Base-by-base conservation (phyloP, 2,113 vertebrate species). In the Psittacus erithacus region DNA sequence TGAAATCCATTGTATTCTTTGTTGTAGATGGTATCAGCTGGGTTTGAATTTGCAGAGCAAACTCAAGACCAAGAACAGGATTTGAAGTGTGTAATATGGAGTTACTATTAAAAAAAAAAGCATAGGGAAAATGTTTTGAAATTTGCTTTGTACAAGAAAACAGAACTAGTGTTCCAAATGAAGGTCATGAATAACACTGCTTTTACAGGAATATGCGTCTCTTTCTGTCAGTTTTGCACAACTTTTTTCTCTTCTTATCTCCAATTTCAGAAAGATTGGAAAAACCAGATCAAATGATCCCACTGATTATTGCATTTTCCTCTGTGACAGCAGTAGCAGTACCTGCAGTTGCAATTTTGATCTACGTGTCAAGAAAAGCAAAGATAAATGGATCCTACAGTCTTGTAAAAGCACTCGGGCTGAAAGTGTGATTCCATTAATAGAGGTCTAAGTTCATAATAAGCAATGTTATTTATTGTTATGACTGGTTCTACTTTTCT, bases 321-420 rank as follows among this genome's bases (percentile, higher is more conserved):
- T 93, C 88, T 62, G 91, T 86, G 64, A 86, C 96, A 74, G 96
- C 95, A 52, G 57, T 97, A 53, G 94, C 92, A 2, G 93, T 98
- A 53, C 97, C 98, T 18, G 77, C 88, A 62, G 89, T 81, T 46
- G 98, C 97, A 39, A 47, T 97, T 92, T 93, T 98, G 70, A 70
- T 98, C 80, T 98, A 98, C 53, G 81, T 97, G 70, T 97, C 97
- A 64, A 97, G 98, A 86, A 97, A 96, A 94, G 96, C 97, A 71
- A 98, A 97, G 76, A 92, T 98, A 93, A 98, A 97, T 91, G 98
- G 98, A 29, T 98, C 98, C 15, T 98, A 98, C 91, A 98, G 97
- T 71, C 97, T 98, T 13, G 97, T 98, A 33, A 96, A 98, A 71
- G 97, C 97, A 53, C 85, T 98, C 60, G 96, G 97, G 78, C 94